These are phyloP conservation scores for Ooceraea biroi DNA, from an alignment of 1,140 invertebrate genomes.

Conservation along the genomic window DNA sequence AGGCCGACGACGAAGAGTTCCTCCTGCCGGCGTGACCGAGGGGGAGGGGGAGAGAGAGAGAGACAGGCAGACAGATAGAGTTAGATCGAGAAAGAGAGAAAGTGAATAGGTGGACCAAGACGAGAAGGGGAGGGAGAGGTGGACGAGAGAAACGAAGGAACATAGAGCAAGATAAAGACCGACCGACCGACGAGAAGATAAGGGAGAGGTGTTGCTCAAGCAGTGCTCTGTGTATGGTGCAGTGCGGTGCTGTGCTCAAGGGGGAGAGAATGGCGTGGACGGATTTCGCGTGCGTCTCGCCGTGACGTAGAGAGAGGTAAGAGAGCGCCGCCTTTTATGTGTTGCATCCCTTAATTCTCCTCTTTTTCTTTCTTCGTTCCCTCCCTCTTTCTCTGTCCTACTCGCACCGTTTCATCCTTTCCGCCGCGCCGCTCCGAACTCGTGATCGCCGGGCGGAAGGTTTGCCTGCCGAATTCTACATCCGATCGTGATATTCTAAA, in stretches of 20 bases:
- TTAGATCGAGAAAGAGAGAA: slow-evolving; percentile 13
- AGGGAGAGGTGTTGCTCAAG: slow-evolving; percentile 69
- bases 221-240: slow-evolving; percentile 76
- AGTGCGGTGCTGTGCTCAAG: slow-evolving; percentile 77
- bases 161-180: slow-evolving; percentile 51
- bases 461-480: slow-evolving; percentile 25
- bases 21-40: slow-evolving; percentile 68
- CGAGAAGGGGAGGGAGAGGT: slow-evolving; percentile 26
- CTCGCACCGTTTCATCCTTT: too few relatives aligned
- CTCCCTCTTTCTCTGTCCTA: too few relatives aligned
- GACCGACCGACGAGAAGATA: slow-evolving; percentile 48
- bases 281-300: slow-evolving; percentile 73
- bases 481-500: slow-evolving; percentile 28
- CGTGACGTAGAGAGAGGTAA: slow-evolving; percentile 75
- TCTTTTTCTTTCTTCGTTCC: background rate
- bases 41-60: slow-evolving; percentile 52
- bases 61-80: slow-evolving; percentile 13
- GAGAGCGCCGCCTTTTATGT: slow-evolving; percentile 8
- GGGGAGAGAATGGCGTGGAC: slow-evolving; percentile 75
- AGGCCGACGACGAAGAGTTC: slow-evolving; percentile 61
- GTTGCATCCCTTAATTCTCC: background rate
- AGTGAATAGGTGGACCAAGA: slow-evolving; percentile 52
- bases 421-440: background rate
- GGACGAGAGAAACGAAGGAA: slow-evolving; percentile 27
- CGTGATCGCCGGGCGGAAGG: slow-evolving; percentile 2